phyloP scores from a whole-genome alignment of 1,140 invertebrate species.

The silkworm (Bombyx mori) region DNA sequence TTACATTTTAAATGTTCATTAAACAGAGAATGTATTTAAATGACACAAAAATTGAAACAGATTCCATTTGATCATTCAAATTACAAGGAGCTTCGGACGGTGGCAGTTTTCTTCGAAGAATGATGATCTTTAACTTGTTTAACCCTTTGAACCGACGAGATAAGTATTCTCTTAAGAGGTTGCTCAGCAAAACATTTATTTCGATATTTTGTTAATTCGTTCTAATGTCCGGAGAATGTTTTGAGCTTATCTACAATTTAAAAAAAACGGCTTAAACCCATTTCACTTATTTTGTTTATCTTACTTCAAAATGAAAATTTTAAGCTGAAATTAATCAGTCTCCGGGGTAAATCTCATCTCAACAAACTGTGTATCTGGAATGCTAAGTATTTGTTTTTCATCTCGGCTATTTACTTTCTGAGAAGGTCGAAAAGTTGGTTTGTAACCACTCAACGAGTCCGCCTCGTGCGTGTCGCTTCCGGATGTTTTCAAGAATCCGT shows the following conservation, averaged over 20 bases:
- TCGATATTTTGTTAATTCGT: too few species aligned
- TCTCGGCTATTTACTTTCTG: background rate
- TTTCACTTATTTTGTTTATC: background rate
- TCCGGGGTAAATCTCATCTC: too few species aligned
- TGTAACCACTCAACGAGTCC: constrained; percentile 3
- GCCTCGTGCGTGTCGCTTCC: constrained; percentile 3
- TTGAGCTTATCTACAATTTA: too few species aligned
- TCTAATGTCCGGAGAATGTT: too few species aligned
- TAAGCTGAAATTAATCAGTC: too few species aligned
- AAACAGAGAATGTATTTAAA: too few species aligned
- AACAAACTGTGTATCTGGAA: background rate
- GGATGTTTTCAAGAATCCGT: constrained; percentile 26
- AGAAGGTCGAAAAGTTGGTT: background rate
- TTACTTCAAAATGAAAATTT: background rate
- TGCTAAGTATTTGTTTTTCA: constrained; percentile 1
- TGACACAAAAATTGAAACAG: background rate
- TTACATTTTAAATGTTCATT: too few species aligned
- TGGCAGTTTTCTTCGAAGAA: constrained; percentile 10
- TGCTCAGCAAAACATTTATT: too few species aligned
- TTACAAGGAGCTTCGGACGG: constrained; percentile 10
- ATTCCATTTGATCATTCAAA: constrained; percentile 17
- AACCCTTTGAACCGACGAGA: constrained; percentile 2
- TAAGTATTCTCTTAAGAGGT: too few species aligned
- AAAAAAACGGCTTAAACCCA: background rate
- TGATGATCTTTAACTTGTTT: constrained; percentile 10